A percentile compares a stretch with the other conserved stretches of the same genome.
Conservation (phyloP, 2,888 invertebrate species). For the Dusona sp. region DNA sequence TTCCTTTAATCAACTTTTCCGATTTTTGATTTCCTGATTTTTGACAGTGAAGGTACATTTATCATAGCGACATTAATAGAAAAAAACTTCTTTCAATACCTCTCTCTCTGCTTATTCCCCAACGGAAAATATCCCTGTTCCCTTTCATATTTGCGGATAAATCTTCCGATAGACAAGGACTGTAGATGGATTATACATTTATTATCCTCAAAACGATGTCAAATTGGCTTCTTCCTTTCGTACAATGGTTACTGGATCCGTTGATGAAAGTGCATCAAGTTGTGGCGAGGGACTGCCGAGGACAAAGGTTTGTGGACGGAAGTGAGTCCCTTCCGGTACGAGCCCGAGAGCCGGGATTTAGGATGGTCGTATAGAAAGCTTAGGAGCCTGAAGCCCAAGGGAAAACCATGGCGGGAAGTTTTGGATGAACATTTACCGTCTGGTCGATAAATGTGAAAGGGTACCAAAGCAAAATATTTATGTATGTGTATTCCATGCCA, state of each 20-base stretch:
- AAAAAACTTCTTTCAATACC: neutral
- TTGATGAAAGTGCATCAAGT: constrained; percentile 43
- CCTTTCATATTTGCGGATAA: neutral
- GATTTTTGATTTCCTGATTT: neutral
- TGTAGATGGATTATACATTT: neutral
- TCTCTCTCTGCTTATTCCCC: neutral
- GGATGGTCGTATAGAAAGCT: constrained; percentile 53
- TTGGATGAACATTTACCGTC: constrained; percentile 55
- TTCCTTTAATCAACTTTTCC: neutral
- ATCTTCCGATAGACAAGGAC: neutral
- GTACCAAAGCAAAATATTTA: constrained; percentile 12
- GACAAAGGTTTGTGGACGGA: constrained; percentile 36
- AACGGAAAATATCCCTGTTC: neutral
- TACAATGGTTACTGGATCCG: neutral
- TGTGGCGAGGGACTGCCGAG: constrained; percentile 18
- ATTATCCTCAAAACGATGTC: neutral
- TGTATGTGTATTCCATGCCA: constrained; percentile 51
- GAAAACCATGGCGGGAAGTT: constrained; percentile 46
- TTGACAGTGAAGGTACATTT: too few species aligned
- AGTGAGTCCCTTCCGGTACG: constrained; percentile 60
- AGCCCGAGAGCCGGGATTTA: constrained; percentile 48
- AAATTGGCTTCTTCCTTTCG: constrained; percentile 12
- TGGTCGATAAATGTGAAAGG: constrained; percentile 1
- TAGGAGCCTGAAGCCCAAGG: constrained; percentile 45
- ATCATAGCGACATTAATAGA: neutral